Percentiles rank a stretch among this genome's conserved stretches.
Evolutionary conservation across 2,888 invertebrate genomes (phyloP).

Genomic region (Diarsia brunnea): DNA sequence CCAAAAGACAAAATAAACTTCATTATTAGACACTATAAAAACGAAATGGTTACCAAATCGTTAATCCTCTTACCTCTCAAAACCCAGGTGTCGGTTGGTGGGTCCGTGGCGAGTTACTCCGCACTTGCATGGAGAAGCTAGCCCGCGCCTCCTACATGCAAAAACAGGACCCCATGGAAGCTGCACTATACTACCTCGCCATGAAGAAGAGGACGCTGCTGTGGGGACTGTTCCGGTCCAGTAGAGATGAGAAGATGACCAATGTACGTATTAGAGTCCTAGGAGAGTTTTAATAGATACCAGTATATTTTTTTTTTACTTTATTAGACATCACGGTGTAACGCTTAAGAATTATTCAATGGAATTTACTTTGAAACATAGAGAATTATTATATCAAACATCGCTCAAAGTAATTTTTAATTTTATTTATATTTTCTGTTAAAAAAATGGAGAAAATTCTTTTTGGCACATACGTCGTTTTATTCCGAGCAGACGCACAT

Average conservation of each 20-base stretch:
- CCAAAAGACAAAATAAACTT: neutral
- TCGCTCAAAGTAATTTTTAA: too few relatives aligned
- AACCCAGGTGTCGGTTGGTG: constrained; percentile 97
- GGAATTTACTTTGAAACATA: too few relatives aligned
- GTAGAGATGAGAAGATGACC: constrained; percentile 97
- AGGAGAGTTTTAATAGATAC: too few relatives aligned
- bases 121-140: constrained; percentile 96
- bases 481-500: too few relatives aligned
- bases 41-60: neutral
- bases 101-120: constrained; percentile 96
- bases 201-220: constrained; percentile 99
- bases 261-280: constrained; percentile 74
- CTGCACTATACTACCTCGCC: constrained; percentile 98
- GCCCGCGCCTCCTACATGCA: constrained; percentile 98
- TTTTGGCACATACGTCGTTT: too few relatives aligned
- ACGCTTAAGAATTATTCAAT: too few relatives aligned
- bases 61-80: neutral
- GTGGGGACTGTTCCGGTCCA: constrained; percentile 98
- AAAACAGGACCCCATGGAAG: constrained; percentile 98
- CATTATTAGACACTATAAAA: neutral
- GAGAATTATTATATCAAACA: too few relatives aligned
- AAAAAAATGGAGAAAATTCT: too few relatives aligned
- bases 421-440: too few relatives aligned
- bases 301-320: too few relatives aligned
- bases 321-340: too few relatives aligned